Percentiles rank a stretch among this genome's conserved stretches.
Evolutionary conservation across 2,888 invertebrate genomes (phyloP).

Genomic region (Limenitis camilla): DNA sequence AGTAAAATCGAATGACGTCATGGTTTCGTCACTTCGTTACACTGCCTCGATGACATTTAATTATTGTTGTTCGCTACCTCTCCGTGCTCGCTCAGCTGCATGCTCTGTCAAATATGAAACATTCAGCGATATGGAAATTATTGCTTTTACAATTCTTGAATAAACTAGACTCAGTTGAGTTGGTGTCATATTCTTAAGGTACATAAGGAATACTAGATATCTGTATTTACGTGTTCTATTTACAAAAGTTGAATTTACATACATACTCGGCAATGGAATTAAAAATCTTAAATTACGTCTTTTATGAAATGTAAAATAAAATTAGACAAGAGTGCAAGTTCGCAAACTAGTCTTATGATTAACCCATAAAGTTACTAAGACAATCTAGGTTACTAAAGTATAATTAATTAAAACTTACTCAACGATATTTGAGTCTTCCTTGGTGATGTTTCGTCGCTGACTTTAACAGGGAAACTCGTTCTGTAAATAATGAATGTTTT

Average conservation of each 20-base stretch:
- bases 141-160: constrained; percentile 7
- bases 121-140: constrained; percentile 2
- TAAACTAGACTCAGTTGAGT: not conserved
- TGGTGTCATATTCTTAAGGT: too few relatives aligned
- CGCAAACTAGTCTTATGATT: too few relatives aligned
- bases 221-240: too few relatives aligned
- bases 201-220: too few relatives aligned
- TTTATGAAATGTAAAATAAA: too few relatives aligned
- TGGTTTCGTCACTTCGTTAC: constrained; percentile 1
- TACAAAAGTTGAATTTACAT: too few relatives aligned
- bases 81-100: constrained; percentile 7
- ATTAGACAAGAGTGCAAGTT: too few relatives aligned
- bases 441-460: constrained; percentile 35
- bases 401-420: constrained; percentile 33
- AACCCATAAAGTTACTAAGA: too few relatives aligned
- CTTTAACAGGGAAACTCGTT: constrained; percentile 41
- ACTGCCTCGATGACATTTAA: constrained; percentile 11
- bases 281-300: too few relatives aligned
- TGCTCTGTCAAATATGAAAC: constrained; percentile 7
- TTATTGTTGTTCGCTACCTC: constrained; percentile 7
- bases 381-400: too few relatives aligned
- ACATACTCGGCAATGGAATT: too few relatives aligned
- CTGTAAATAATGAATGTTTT: constrained; percentile 44
- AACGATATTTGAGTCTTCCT: constrained; percentile 33
- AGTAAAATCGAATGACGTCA: not conserved